A percentile compares a stretch with the other conserved stretches of the same genome.
phyloP scores from a whole-genome alignment of 2,888 invertebrate species.

The Pristionchus fissidentatus region DNA sequence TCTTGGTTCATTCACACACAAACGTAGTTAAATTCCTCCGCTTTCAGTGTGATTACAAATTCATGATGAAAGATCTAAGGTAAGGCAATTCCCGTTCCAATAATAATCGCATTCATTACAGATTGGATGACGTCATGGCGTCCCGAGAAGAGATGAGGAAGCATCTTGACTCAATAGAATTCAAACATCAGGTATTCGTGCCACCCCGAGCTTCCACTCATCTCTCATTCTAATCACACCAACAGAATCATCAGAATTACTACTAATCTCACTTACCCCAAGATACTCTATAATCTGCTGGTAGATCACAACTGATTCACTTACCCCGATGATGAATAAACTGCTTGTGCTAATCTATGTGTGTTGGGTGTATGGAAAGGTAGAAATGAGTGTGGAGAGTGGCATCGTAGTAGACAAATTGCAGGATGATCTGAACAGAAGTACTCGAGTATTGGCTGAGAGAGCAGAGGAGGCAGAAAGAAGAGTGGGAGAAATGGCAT shows the following conservation, averaged over 20 bases:
- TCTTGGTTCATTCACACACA: not conserved
- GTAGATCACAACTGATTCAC: conserved; percentile 14
- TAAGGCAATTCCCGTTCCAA: not conserved
- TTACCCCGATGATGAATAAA: conserved; percentile 32
- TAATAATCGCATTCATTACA: conserved; percentile 21
- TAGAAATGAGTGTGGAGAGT: not conserved
- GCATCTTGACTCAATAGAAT: conserved; percentile 45
- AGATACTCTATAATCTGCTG: conserved; percentile 28
- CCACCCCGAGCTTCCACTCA: conserved; percentile 5
- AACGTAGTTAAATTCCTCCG: too few relatives aligned
- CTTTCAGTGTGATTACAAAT: too few relatives aligned
- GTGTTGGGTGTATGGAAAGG: not conserved
- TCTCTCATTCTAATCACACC: conserved; percentile 33
- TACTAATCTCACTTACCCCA: conserved; percentile 6
- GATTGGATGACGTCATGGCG: conserved; percentile 47
- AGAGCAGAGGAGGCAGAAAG: conserved; percentile 57
- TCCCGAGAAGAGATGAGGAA: conserved; percentile 48
- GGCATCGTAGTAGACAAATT: conserved; percentile 6
- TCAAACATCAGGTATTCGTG: conserved; percentile 50
- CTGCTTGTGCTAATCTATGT: conserved; percentile 8
- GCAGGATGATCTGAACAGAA: conserved; percentile 59
- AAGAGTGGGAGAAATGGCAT: conserved; percentile 56
- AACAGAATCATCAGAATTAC: not conserved
- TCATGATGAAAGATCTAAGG: not conserved
- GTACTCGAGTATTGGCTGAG: conserved; percentile 56